Conservation (phyloP, 2,888 invertebrate genomes). For the Melieria crassipennis region DNA sequence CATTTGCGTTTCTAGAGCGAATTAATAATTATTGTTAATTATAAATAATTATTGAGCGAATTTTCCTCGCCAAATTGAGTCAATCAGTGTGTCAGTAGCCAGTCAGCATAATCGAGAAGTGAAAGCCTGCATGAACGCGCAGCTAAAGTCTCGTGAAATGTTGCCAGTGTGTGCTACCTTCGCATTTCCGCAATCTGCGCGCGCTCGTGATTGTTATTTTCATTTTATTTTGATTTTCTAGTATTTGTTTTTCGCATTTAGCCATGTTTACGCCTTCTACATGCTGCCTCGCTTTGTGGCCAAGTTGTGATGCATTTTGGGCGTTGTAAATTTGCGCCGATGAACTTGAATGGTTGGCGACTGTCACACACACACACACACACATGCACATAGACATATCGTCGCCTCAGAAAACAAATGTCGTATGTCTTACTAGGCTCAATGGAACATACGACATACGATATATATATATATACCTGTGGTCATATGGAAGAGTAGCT, state of each 20-base stretch:
- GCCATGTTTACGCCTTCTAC: background rate
- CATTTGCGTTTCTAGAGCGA: background rate
- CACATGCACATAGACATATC: background rate
- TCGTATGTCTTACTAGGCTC: no score
- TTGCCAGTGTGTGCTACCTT: background rate
- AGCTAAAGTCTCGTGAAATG: conserved; percentile 29
- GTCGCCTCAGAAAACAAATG: no score
- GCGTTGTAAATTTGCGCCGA: background rate
- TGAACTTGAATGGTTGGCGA: background rate
- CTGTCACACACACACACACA: no score
- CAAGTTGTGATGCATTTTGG: background rate
- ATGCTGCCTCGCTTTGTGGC: background rate
- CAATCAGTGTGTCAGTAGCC: no score
- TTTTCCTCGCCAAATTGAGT: no score
- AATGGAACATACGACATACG: no score
- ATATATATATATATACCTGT: background rate
- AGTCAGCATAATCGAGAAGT: background rate
- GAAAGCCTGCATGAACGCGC: background rate
- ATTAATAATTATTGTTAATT: no score
- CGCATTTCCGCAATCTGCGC: conserved; percentile 3
- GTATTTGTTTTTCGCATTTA: conserved; percentile 3
- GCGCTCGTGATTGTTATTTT: conserved; percentile 25
- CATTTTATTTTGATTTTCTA: background rate
- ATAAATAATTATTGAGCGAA: no score
- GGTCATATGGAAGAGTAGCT: no score